Base-by-base conservation (phyloP, 2,113 vertebrate species). In the Tursiops truncatus region DNA sequence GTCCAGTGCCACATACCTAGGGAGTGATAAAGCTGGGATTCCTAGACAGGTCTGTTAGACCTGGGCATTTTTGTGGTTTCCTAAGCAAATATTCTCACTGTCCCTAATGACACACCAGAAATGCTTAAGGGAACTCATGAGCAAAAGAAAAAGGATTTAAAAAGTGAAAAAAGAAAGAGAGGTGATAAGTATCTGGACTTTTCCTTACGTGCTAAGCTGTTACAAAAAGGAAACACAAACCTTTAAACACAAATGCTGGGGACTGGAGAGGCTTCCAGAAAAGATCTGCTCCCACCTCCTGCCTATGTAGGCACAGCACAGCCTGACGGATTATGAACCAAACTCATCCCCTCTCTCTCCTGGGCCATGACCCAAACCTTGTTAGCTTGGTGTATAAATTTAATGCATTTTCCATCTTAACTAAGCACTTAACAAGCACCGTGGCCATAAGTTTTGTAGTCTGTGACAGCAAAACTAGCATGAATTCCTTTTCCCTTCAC, bases 51-150 rank as follows among this genome's bases (percentile, higher is more conserved):
- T 53, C 91, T 68, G 44, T 77, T 71, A 50, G 56, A 95, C 23
- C 56, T 44, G 33, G 36, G n/a, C 53, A 13, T 68, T 96, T 89
- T 70, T 96, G 70, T 73, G 67, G 63, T 81, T 92, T 20, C 84
- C 65, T 82, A 41, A 79, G 81, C 33, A 67, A 95, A 93, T 85
- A 47, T 60, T 91, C 63, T 79, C 56, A 81, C 60, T 94, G 47
- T 91, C 68, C 63, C 3, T 86, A 36, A 94, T 70, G 77, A 82
- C 83, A 93, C 15, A 15, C 38, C 86, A 94, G 86, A 94, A 96
- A 86, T 63, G n/a, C 31, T 15, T 13, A 70, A 89, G 89, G 47
- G 25, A 93, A 97, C 85, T 68, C 70, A 44, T 70, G 20, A 91
- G 73, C 81, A 82, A 81, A 94, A 89, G 33, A 28, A 60, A 86